Evolutionary conservation across 2,888 invertebrate genomes (phyloP).

Genomic region (Aspidapion aeneum): DNA sequence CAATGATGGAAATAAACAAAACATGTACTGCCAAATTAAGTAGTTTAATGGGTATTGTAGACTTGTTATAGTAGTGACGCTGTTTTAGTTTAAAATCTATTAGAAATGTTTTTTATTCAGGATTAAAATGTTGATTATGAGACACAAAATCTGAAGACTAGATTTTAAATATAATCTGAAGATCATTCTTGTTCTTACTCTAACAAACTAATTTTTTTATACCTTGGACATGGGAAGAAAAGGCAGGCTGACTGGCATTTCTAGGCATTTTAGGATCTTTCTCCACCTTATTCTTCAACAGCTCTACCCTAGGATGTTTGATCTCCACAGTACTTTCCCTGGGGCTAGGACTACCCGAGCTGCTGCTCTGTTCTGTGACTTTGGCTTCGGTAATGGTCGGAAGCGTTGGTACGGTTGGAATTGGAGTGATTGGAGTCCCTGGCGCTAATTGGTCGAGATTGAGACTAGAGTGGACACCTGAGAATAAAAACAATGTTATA

Average conservation of each 20-base stretch:
- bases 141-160: too few relatives aligned
- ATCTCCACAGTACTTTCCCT: constrained; percentile 37
- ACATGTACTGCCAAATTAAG: too few relatives aligned
- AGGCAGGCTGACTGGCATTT: constrained; percentile 85
- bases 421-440: constrained; percentile 70
- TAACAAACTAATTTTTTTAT: too few relatives aligned
- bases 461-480: constrained; percentile 82
- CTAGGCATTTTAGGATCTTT: constrained; percentile 60
- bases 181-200: too few relatives aligned
- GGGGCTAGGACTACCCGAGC: constrained; percentile 52
- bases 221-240: constrained; percentile 54
- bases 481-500: background rate
- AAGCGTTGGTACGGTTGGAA: constrained; percentile 80
- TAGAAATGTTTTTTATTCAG: too few relatives aligned
- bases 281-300: constrained; percentile 19
- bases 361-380: constrained; percentile 54
- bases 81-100: too few relatives aligned
- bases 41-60: too few relatives aligned
- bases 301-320: constrained; percentile 45
- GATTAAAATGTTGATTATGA: too few relatives aligned
- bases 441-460: constrained; percentile 79
- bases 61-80: too few relatives aligned
- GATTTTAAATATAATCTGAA: too few relatives aligned
- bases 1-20: too few relatives aligned
- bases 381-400: constrained; percentile 88